phyloP scores from a whole-genome alignment of 1,140 invertebrate genomes.

The Drepana arcuata region DNA sequence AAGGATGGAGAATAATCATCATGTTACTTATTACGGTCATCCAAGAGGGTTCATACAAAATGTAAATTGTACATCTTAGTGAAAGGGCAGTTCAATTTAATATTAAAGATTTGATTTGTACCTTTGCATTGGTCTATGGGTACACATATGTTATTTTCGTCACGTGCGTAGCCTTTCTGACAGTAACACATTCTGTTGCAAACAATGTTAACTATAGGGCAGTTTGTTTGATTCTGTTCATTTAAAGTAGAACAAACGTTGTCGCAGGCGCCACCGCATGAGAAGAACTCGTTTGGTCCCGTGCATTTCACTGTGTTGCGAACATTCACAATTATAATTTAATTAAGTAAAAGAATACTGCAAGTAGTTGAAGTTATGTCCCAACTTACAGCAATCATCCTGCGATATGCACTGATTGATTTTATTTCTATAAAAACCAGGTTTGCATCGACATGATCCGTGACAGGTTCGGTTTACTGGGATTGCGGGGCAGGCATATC shows the following conservation, averaged over 20 bases:
- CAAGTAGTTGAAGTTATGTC: too few relatives aligned
- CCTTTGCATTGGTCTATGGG: conserved; percentile 24
- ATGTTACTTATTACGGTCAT: too few relatives aligned
- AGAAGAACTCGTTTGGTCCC: conserved; percentile 43
- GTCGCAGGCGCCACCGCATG: conserved; percentile 70
- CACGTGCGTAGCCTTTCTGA: conserved; percentile 28
- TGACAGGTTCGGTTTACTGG: not conserved
- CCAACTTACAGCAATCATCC: conserved; percentile 20
- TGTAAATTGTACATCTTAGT: too few relatives aligned
- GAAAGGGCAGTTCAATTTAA: too few relatives aligned
- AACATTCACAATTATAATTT: too few relatives aligned
- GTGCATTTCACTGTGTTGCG: conserved; percentile 32
- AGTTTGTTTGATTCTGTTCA: conserved; percentile 42
- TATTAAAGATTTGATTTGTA: too few relatives aligned
- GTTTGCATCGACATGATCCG: conserved; percentile 10
- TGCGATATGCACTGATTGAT: conserved; percentile 20
- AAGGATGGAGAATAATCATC: too few relatives aligned
- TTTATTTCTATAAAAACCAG: conserved; percentile 19
- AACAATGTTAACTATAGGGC: conserved; percentile 58
- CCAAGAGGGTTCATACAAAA: too few relatives aligned
- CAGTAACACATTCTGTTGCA: conserved; percentile 70
- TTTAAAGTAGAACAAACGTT: conserved; percentile 61
- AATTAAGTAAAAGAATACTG: too few relatives aligned
- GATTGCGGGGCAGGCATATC: not conserved
- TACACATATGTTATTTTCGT: conserved; percentile 22